Conservation (phyloP, 2,113 vertebrate genomes). For the Trichechus manatus region DNA sequence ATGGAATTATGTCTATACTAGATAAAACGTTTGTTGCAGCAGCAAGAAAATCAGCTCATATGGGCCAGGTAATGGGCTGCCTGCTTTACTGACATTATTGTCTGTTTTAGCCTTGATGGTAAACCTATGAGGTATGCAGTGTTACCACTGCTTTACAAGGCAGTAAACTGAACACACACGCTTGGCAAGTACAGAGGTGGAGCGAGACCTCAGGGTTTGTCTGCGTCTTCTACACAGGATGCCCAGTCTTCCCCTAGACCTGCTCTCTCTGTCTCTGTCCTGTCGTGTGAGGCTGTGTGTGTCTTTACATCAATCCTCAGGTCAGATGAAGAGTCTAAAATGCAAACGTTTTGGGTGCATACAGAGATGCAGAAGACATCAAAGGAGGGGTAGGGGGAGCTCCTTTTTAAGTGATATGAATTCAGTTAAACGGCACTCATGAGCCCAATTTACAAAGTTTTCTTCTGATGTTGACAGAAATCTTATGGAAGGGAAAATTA, state of each 20-base stretch:
- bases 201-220: neutral
- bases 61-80: neutral
- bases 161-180: too few relatives aligned
- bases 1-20: too few relatives aligned
- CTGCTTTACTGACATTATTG: neutral
- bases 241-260: neutral
- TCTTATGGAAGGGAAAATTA: neutral
- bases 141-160: neutral
- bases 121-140: neutral
- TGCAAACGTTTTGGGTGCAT: neutral
- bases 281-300: neutral
- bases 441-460: neutral
- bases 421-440: neutral
- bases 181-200: neutral
- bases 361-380: neutral
- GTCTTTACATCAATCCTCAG: neutral
- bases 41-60: neutral
- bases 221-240: neutral
- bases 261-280: neutral
- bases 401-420: neutral
- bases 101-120: neutral
- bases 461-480: neutral
- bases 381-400: neutral
- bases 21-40: neutral
- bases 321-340: conserved; percentile 7